These are phyloP conservation scores for Andrena cerasifolii DNA, from an alignment of 1,140 invertebrate genomes.

Conservation along the genomic window DNA sequence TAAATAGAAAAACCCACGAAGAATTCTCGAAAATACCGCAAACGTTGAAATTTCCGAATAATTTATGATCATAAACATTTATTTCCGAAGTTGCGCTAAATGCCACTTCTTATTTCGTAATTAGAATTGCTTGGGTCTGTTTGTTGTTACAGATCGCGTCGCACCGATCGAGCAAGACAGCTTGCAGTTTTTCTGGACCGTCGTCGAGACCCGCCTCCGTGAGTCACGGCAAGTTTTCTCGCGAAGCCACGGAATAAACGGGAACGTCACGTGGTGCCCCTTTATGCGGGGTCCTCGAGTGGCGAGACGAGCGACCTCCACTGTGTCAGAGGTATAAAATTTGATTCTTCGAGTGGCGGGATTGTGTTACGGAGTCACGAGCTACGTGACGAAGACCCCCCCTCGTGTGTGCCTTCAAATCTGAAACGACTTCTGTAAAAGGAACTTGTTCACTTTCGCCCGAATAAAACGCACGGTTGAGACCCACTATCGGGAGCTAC, in stretches of 20 bases:
- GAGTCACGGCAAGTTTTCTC: constrained; percentile 40
- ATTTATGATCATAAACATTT: too few species aligned
- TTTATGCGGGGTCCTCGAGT: constrained; percentile 17
- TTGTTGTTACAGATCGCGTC: not conserved
- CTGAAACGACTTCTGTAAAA: not conserved
- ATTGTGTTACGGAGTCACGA: constrained; percentile 16
- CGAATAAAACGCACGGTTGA: not conserved
- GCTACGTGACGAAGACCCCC: not conserved
- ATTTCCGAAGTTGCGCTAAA: too few species aligned
- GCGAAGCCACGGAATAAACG: constrained; percentile 26
- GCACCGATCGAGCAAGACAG: not conserved
- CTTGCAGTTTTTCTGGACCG: not conserved
- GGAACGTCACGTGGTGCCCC: constrained; percentile 21
- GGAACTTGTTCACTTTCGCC: too few species aligned
- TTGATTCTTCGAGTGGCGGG: constrained; percentile 18
- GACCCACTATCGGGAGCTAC: not conserved
- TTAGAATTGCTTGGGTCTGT: not conserved
- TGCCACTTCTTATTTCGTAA: not conserved
- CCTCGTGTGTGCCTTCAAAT: not conserved
- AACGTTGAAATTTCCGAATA: too few species aligned
- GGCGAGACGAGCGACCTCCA: constrained; percentile 16
- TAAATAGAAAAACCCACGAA: not conserved
- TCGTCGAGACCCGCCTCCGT: not conserved
- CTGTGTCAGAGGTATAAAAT: constrained; percentile 28
- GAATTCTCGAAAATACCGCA: too few species aligned